phyloP scores from a whole-genome alignment of 2,113 vertebrate species.

The Miniopterus natalensis region DNA sequence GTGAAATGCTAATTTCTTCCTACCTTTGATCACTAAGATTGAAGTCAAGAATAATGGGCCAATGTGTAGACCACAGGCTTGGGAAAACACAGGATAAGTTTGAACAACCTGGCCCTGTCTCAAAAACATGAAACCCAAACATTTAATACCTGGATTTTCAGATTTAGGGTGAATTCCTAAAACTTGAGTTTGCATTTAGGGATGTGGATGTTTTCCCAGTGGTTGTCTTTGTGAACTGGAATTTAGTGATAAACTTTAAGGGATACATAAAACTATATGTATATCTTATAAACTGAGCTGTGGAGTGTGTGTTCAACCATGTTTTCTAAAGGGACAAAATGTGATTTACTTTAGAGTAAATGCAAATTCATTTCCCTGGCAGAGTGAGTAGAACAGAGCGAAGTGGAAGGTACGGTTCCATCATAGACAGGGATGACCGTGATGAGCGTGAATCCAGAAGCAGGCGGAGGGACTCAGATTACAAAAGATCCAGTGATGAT shows the following conservation, averaged over 20 bases:
- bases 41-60: neutral
- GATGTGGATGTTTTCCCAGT: neutral
- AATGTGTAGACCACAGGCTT: neutral
- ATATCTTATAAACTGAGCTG: slow-evolving; percentile 1
- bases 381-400: slow-evolving; percentile 97
- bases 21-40: slow-evolving; percentile 19
- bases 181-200: slow-evolving; percentile 14
- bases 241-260: neutral
- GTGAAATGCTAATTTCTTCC: slow-evolving; percentile 29
- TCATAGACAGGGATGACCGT: slow-evolving; percentile 93
- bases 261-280: slow-evolving; percentile 3
- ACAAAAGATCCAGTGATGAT: slow-evolving; percentile 94
- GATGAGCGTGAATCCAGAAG: slow-evolving; percentile 93
- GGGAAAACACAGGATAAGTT: neutral
- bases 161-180: neutral
- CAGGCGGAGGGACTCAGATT: slow-evolving; percentile 93
- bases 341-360: slow-evolving; percentile 31
- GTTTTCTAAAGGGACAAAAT: neutral
- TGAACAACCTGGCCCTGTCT: neutral
- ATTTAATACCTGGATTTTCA: neutral
- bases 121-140: slow-evolving; percentile 16
- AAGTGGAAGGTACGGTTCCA: slow-evolving; percentile 96
- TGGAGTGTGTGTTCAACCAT: neutral
- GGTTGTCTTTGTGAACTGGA: slow-evolving; percentile 5
- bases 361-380: slow-evolving; percentile 54